Evolutionary conservation across 2,888 invertebrate genomes (phyloP).

Genomic region (Ypsolopha scabrella): DNA sequence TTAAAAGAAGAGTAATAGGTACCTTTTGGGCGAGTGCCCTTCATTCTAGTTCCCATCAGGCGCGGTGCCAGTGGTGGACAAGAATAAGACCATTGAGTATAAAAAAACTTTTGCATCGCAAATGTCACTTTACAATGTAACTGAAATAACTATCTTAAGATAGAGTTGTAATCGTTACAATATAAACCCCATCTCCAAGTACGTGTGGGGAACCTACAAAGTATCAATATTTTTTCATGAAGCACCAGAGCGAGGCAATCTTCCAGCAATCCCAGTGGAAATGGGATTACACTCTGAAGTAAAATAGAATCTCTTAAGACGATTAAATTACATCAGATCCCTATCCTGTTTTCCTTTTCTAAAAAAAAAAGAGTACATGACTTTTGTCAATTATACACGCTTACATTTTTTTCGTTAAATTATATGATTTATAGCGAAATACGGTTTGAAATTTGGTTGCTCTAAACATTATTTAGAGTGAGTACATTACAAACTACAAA

Average conservation of each 20-base stretch:
- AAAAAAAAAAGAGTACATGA: too few relatives aligned
- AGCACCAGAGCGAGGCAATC: constrained; percentile 15
- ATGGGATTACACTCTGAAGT: constrained; percentile 12
- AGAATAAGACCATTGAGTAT: too few relatives aligned
- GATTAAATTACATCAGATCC: neutral
- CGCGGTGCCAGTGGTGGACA: too few relatives aligned
- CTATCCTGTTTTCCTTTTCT: neutral
- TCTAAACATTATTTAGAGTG: too few relatives aligned
- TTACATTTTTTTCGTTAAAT: too few relatives aligned
- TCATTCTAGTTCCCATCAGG: too few relatives aligned
- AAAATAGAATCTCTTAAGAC: neutral
- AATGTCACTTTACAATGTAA: neutral
- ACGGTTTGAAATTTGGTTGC: neutral
- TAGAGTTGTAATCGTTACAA: neutral
- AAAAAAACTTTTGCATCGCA: too few relatives aligned
- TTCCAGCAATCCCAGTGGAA: constrained; percentile 14
- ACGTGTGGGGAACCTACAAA: constrained; percentile 1
- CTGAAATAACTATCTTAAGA: neutral
- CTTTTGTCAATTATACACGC: too few relatives aligned
- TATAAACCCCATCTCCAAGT: neutral
- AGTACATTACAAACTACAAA: too few relatives aligned
- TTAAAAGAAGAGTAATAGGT: too few relatives aligned
- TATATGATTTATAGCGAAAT: too few relatives aligned
- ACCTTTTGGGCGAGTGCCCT: too few relatives aligned
- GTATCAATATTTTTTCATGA: constrained; percentile 22